Percentiles rank a stretch among this genome's conserved stretches.
These are phyloP conservation scores for Diglossa brunneiventris DNA, from an alignment of 2,113 vertebrate genomes.

Conservation along the genomic window DNA sequence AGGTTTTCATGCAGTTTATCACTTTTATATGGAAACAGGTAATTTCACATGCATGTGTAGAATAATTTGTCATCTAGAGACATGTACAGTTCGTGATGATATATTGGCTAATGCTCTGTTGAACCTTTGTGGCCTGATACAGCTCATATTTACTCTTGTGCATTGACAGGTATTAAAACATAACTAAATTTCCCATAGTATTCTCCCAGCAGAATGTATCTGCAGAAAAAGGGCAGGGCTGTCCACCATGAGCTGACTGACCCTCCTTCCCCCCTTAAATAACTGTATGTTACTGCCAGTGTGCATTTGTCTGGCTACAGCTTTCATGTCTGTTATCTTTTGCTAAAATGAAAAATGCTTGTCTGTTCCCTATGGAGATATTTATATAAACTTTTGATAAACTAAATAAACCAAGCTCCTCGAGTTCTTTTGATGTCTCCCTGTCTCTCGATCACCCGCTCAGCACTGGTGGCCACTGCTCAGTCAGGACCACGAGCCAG, in stretches of 20 bases:
- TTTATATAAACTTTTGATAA: conserved; percentile 40
- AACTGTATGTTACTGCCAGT: neutral
- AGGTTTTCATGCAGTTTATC: neutral
- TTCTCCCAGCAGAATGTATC: neutral
- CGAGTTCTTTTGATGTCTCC: neutral
- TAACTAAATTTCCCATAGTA: neutral
- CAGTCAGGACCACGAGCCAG: accelerated
- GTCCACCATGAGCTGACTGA: neutral
- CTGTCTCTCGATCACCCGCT: neutral
- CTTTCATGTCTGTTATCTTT: neutral
- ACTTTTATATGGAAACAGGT: neutral
- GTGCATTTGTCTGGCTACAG: neutral
- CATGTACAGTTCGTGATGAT: neutral
- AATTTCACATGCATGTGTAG: neutral
- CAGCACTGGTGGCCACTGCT: neutral
- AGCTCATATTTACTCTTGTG: neutral
- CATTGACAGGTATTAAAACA: neutral
- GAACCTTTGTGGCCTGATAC: neutral
- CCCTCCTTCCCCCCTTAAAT: neutral
- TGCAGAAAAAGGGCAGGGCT: neutral
- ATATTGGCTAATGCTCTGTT: neutral
- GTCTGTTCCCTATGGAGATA: conserved; percentile 25
- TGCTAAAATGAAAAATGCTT: conserved; percentile 19
- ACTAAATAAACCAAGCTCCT: conserved; percentile 55
- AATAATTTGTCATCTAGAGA: neutral